Conservation (phyloP, 2,797 vertebrate genomes). For the Lates japonicus region DNA sequence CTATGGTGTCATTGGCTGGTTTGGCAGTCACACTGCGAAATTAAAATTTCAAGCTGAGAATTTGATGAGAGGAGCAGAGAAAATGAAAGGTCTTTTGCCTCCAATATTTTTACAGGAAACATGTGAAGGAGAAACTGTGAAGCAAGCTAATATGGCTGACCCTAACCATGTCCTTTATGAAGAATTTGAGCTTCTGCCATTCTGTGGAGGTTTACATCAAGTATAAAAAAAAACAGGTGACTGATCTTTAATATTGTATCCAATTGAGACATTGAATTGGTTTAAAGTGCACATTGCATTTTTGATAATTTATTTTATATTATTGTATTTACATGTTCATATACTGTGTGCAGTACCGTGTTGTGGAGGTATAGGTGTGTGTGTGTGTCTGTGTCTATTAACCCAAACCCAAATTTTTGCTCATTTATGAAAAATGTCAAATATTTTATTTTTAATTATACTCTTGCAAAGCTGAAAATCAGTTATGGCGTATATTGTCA, state of each 20-base stretch:
- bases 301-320: too few relatives aligned
- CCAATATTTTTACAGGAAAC: not conserved
- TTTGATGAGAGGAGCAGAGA: constrained; percentile 1
- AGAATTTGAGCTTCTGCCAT: not conserved
- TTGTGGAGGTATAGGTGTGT: too few relatives aligned
- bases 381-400: not conserved
- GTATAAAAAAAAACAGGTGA: not conserved
- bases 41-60: not conserved
- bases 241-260: not conserved
- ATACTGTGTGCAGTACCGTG: too few relatives aligned
- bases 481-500: not conserved
- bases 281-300: too few relatives aligned
- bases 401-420: too few relatives aligned
- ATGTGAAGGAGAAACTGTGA: constrained; percentile 6
- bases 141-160: not conserved
- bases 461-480: not conserved
- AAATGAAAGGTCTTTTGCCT: not conserved
- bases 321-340: too few relatives aligned
- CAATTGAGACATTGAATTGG: not conserved
- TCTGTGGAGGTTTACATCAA: not conserved
- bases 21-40: constrained; percentile 3
- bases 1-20: constrained; percentile 14
- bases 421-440: too few relatives aligned
- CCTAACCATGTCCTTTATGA: not conserved
- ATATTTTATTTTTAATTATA: not conserved